Evolutionary conservation across 2,797 vertebrate genomes (phyloP).

Genomic region (Anas bahamensis): DNA sequence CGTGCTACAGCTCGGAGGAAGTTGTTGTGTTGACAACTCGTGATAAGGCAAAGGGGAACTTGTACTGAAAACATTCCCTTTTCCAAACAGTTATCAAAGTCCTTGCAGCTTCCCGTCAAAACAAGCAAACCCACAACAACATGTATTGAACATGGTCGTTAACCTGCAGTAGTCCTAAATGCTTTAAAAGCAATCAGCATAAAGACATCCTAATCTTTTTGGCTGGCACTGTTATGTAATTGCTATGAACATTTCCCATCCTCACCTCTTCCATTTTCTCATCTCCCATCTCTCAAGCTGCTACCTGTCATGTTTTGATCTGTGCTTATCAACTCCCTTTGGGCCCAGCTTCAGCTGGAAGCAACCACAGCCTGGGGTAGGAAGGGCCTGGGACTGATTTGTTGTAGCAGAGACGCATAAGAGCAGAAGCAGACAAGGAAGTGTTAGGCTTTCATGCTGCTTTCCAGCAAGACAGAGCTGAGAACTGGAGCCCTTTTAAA

Average conservation of each 20-base stretch:
- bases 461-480: neutral
- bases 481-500: neutral
- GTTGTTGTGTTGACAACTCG: neutral
- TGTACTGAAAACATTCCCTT: neutral
- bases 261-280: neutral
- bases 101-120: neutral
- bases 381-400: neutral
- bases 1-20: neutral
- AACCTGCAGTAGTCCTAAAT: neutral
- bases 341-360: neutral
- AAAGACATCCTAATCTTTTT: neutral
- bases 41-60: neutral
- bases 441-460: neutral
- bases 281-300: neutral
- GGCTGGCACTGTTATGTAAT: neutral
- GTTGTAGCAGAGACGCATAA: neutral
- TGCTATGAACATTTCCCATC: neutral
- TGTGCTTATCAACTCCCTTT: neutral
- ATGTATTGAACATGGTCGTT: neutral
- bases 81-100: neutral
- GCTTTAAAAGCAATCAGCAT: neutral
- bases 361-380: neutral
- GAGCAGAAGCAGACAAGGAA: neutral
- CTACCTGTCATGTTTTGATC: neutral
- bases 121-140: neutral